Percentiles rank a stretch among this genome's conserved stretches.
phyloP scores from a whole-genome alignment of 2,888 invertebrate genomes.

The Cheilosia pagana region DNA sequence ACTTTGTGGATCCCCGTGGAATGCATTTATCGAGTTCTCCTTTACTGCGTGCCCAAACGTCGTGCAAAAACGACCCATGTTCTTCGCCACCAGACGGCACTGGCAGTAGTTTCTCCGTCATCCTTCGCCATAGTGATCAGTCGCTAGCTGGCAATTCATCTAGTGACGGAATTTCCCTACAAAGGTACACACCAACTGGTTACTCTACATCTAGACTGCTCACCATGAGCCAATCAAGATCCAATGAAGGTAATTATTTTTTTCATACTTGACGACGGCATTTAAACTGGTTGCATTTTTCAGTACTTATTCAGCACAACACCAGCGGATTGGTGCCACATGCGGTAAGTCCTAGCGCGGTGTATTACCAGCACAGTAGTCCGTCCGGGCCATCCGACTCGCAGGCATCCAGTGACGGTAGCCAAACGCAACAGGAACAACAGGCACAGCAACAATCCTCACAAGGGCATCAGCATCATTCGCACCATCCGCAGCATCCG shows the following conservation, averaged over 20 bases:
- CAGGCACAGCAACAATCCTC: slow-evolving; percentile 74
- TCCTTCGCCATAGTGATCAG: slow-evolving; percentile 80
- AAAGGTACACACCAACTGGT: slow-evolving; percentile 81
- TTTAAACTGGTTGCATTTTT: background rate
- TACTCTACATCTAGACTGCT: slow-evolving; percentile 78
- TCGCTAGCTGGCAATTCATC: slow-evolving; percentile 76
- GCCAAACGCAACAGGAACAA: slow-evolving; percentile 76
- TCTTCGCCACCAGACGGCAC: slow-evolving; percentile 79
- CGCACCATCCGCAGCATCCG: slow-evolving; percentile 67
- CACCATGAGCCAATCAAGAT: slow-evolving; percentile 79
- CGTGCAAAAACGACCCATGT: slow-evolving; percentile 81
- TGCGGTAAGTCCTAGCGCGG: slow-evolving; percentile 84
- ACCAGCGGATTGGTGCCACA: slow-evolving; percentile 84
- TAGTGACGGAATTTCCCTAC: slow-evolving; percentile 78
- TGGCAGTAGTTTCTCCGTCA: slow-evolving; percentile 81
- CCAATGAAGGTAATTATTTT: slow-evolving; percentile 79
- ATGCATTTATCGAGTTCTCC: slow-evolving; percentile 82
- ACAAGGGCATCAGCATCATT: slow-evolving; percentile 74
- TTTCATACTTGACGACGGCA: too few species aligned
- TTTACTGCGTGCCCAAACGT: slow-evolving; percentile 78
- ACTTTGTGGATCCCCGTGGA: slow-evolving; percentile 82
- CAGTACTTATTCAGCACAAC: slow-evolving; percentile 84
- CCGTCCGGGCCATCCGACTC: slow-evolving; percentile 78
- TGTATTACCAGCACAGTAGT: slow-evolving; percentile 84
- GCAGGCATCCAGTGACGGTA: slow-evolving; percentile 73